phyloP scores from a whole-genome alignment of 2,888 invertebrate genomes.

The Cryptophagus acutangulus region DNA sequence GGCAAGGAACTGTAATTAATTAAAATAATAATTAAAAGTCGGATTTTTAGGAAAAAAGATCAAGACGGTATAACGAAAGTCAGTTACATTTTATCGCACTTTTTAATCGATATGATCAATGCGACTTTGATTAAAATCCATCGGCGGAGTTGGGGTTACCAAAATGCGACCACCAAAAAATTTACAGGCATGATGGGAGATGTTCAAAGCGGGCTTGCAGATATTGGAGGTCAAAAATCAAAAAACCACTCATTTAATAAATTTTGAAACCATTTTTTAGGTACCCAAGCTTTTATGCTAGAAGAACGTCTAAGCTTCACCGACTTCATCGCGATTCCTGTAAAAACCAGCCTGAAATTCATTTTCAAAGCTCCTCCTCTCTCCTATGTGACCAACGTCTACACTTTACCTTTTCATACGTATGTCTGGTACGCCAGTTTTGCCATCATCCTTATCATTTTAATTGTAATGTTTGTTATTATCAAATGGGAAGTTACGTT shows the following conservation, averaged over 20 bases:
- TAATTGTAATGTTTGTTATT: constrained; percentile 24
- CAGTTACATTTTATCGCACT: constrained; percentile 43
- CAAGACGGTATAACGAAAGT: constrained; percentile 52
- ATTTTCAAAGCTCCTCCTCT: constrained; percentile 62
- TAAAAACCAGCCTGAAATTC: constrained; percentile 52
- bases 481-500: constrained; percentile 23
- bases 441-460: constrained; percentile 42
- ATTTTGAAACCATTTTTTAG: constrained; percentile 32
- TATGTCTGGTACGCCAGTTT: constrained; percentile 58
- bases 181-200: constrained; percentile 60
- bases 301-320: constrained; percentile 39
- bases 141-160: constrained; percentile 55
- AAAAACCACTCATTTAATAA: background rate
- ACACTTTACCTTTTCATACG: constrained; percentile 56
- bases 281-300: constrained; percentile 43
- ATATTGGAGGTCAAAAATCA: constrained; percentile 56
- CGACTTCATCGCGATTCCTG: constrained; percentile 55
- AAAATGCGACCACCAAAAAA: constrained; percentile 44
- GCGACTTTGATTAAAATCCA: constrained; percentile 48
- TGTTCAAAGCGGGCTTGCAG: constrained; percentile 51
- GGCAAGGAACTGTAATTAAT: constrained; percentile 20
- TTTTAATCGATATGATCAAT: constrained; percentile 52
- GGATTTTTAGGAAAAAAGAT: constrained; percentile 3
- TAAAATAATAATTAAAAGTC: background rate
- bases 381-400: constrained; percentile 60